Evolutionary conservation across 2,113 vertebrate genomes (phyloP), one percentile per base, ranked within the genome.

Genomic region (Scophthalmus maximus): DNA sequence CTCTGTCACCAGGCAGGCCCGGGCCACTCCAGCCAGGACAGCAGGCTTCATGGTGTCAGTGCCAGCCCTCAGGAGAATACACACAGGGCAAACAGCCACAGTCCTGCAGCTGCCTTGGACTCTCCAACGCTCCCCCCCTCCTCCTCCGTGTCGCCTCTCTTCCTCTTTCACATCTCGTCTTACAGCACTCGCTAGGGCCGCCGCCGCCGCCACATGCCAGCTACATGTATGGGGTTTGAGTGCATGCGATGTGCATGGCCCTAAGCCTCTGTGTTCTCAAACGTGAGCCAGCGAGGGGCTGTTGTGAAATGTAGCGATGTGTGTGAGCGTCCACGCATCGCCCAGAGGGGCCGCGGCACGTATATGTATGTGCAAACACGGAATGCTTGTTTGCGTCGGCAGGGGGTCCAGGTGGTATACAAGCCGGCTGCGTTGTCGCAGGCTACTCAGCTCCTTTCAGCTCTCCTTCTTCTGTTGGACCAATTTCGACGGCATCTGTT

Each of bases 71-170:
- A 46, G 85, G 84, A 89, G 82, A 68, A 80, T 63, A 83, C 85
- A 81, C 68, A 76, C 71, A 29, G 82, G 89, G 87, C 89, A 61
- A 11, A 2, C 59, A 81, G 90, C 88, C 90, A 90, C 88, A 63
- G 68, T 71, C 86, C 86, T 81, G 81, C 90, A 90, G 87, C 88
- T 91, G 88, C 85, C 78, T 82, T 65, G 69, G 71, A 78, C 86
- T 62, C 85, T 56, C 18, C n/a, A n/a, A 30, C 40, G 62, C 53
- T 76, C 69, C 68, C 74, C 56, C 40, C 58, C 53, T 76, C 69
- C 68, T 72, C 56, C 73, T 68, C 63, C 73, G 76, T 29, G 64
- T 62, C 23, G 29, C 68, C 52, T 53, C 67, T 70, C 76, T 65
- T 57, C 56, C 47, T 56, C 46, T 67, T 60, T 56, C 65, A 32